phyloP scores from a whole-genome alignment of 2,113 vertebrate species.

The Actenoides lindsayi region DNA sequence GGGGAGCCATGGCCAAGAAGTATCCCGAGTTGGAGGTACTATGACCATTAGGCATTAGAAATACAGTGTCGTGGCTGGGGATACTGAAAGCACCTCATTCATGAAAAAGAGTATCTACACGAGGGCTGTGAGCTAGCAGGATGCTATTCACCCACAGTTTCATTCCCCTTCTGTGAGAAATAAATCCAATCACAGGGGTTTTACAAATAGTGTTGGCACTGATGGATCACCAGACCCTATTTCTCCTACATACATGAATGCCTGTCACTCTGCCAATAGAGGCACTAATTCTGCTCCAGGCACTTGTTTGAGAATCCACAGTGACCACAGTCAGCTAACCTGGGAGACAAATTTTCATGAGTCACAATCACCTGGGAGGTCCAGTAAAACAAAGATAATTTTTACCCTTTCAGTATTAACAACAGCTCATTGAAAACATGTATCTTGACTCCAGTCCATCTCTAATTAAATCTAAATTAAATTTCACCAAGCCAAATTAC shows the following conservation, averaged over 20 bases:
- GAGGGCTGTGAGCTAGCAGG: not conserved
- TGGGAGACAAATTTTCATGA: not conserved
- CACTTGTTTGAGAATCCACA: rapidly evolving
- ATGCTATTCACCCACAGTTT: rapidly evolving
- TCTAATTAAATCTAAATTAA: constrained; percentile 70
- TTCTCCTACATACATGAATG: rapidly evolving
- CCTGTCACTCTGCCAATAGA: not conserved
- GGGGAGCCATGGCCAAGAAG: rapidly evolving
- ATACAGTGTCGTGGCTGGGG: not conserved
- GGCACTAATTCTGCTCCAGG: not conserved
- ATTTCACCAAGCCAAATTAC: constrained; percentile 16
- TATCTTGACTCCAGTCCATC: constrained; percentile 4
- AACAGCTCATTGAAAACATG: not conserved
- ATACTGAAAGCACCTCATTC: not conserved
- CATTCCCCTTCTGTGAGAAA: not conserved
- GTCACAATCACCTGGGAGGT: not conserved
- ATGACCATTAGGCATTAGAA: not conserved
- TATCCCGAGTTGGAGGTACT: not conserved
- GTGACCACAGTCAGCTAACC: not conserved
- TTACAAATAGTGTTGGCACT: not conserved
- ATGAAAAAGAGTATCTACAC: not conserved
- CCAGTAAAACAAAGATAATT: not conserved
- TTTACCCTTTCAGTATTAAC: not conserved
- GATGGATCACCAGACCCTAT: not conserved
- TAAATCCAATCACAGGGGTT: not conserved